These are phyloP conservation scores for Merodon equestris DNA, from an alignment of 2,888 invertebrate genomes.

Conservation along the genomic window DNA sequence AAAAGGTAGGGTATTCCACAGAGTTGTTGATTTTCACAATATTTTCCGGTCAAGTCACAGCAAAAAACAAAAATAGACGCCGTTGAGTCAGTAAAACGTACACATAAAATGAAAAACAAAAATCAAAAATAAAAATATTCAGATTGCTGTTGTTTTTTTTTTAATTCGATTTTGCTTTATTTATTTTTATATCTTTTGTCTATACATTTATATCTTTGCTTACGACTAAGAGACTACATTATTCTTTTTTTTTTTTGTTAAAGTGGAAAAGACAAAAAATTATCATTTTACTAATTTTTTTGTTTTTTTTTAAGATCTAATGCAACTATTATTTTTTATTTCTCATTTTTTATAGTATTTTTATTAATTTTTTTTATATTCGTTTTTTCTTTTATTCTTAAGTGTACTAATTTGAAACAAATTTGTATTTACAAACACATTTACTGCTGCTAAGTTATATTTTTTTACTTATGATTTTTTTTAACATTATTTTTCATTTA, in stretches of 20 bases:
- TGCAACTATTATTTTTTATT: slow-evolving; percentile 58
- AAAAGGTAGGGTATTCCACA: no score
- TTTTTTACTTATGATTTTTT: slow-evolving; percentile 30
- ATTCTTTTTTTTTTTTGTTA: slow-evolving; percentile 61
- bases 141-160: slow-evolving; percentile 24
- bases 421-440: slow-evolving; percentile 66
- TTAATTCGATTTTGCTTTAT: slow-evolving; percentile 24
- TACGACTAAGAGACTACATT: slow-evolving; percentile 55
- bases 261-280: slow-evolving; percentile 68
- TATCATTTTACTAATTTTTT: slow-evolving; percentile 65
- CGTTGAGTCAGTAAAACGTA: no score
- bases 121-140: slow-evolving; percentile 15
- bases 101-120: neutral
- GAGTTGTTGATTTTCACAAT: no score
- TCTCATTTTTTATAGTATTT: slow-evolving; percentile 17
- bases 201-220: slow-evolving; percentile 65
- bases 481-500: slow-evolving; percentile 30
- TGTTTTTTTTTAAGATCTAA: slow-evolving; percentile 47
- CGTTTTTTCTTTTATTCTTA: slow-evolving; percentile 29
- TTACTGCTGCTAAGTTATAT: slow-evolving; percentile 34
- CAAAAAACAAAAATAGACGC: no score
- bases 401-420: slow-evolving; percentile 59
- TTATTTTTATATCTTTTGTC: slow-evolving; percentile 43
- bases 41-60: no score
- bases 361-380: slow-evolving; percentile 7